phyloP scores from a whole-genome alignment of 2,888 invertebrate species.

The Mamestra brassicae region DNA sequence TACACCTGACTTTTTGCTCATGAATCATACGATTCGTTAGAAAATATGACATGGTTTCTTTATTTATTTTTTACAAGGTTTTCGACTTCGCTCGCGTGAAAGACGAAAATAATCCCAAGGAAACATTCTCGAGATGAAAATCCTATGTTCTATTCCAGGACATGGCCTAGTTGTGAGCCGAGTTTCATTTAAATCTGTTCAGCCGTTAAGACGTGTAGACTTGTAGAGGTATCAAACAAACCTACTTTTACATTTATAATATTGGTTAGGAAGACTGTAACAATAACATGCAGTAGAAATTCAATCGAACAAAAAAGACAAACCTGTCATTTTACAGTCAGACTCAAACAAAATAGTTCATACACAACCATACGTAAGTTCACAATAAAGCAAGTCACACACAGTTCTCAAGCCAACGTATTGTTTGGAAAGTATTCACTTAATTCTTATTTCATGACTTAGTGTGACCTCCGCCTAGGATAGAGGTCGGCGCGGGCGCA shows the following conservation, averaged over 20 bases:
- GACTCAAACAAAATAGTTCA: not conserved
- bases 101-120: no score
- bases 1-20: not conserved
- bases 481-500: conserved; percentile 76
- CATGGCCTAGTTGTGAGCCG: no score
- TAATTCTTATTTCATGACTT: conserved; percentile 84
- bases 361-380: conserved; percentile 2
- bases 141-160: no score
- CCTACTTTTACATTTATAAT: no score
- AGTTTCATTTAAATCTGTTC: no score
- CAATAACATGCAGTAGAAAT: not conserved
- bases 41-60: not conserved
- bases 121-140: no score
- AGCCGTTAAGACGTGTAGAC: no score
- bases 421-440: conserved; percentile 80
- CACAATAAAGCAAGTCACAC: conserved; percentile 46
- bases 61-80: not conserved
- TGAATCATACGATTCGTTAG: not conserved
- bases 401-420: conserved; percentile 67
- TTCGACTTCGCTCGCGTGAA: no score
- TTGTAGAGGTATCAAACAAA: no score
- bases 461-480: conserved; percentile 79
- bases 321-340: not conserved
- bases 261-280: not conserved
- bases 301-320: no score